Evolutionary conservation across 2,888 invertebrate species (phyloP).

Genomic region (Alloplasta piceator): DNA sequence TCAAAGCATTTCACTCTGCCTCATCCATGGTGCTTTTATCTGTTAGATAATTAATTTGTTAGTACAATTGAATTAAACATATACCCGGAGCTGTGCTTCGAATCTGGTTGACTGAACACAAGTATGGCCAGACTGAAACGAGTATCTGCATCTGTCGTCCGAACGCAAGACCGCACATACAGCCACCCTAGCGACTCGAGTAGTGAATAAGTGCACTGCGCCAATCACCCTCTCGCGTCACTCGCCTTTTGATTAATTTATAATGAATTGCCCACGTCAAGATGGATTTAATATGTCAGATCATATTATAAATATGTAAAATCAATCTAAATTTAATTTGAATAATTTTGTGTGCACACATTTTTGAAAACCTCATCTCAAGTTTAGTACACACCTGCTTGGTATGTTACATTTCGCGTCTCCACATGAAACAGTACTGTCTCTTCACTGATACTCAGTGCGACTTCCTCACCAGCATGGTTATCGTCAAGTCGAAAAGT

Average conservation of each 20-base stretch:
- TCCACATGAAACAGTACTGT: slow-evolving; percentile 14
- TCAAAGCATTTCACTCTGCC: slow-evolving; percentile 15
- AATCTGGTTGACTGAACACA: slow-evolving; percentile 24
- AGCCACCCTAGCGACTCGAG: not conserved
- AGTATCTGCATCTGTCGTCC: slow-evolving; percentile 29
- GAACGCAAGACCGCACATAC: slow-evolving; percentile 31
- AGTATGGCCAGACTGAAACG: slow-evolving; percentile 29
- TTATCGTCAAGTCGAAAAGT: not conserved
- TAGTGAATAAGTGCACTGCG: not conserved
- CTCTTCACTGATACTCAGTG: slow-evolving; percentile 9
- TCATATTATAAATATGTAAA: not conserved
- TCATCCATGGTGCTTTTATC: slow-evolving; percentile 23
- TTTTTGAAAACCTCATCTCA: not conserved
- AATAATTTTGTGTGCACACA: slow-evolving; percentile 17
- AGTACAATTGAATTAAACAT: not conserved
- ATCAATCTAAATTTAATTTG: not conserved
- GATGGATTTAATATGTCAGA: slow-evolving; percentile 1
- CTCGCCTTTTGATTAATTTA: not conserved
- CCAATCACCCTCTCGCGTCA: not conserved
- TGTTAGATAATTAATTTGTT: slow-evolving; percentile 11
- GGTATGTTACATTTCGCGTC: slow-evolving; percentile 1
- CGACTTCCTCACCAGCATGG: not conserved
- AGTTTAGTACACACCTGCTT: not conserved
- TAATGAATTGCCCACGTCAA: not conserved
- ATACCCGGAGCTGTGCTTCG: not conserved